Evolutionary conservation across 2,888 invertebrate species (phyloP).

Genomic region (Pseudococcus viburni): DNA sequence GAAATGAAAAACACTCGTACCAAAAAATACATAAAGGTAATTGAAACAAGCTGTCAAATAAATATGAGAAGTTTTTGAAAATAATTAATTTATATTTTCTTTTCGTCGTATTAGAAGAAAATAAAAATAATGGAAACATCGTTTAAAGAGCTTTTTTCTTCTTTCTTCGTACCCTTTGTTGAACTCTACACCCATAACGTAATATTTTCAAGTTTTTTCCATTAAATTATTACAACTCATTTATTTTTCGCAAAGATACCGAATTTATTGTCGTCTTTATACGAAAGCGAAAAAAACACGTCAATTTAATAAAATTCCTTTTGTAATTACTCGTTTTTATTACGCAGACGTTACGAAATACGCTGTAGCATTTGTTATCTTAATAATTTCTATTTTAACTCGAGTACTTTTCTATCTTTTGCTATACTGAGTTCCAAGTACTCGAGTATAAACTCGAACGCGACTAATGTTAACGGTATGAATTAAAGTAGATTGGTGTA

Average conservation of each 20-base stretch:
- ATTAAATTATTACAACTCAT: constrained; percentile 54
- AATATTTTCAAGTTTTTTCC: constrained; percentile 45
- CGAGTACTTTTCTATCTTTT: constrained; percentile 41
- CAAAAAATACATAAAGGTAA: neutral
- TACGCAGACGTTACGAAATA: neutral
- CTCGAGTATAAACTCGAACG: neutral
- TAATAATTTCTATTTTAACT: constrained; percentile 37
- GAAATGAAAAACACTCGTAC: no score
- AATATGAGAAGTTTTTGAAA: constrained; percentile 38
- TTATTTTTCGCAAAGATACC: constrained; percentile 31
- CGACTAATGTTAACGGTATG: constrained; percentile 25
- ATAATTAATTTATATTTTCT: constrained; percentile 44
- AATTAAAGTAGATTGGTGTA: constrained; percentile 35
- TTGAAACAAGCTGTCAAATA: constrained; percentile 51
- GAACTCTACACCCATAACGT: neutral
- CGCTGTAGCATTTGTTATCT: constrained; percentile 25
- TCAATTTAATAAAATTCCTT: constrained; percentile 42
- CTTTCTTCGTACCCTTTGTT: neutral
- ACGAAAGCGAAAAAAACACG: constrained; percentile 3
- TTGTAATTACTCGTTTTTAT: constrained; percentile 50
- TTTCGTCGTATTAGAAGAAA: neutral
- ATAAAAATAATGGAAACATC: constrained; percentile 23
- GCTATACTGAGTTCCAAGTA: neutral
- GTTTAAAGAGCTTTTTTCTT: constrained; percentile 8
- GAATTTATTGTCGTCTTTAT: constrained; percentile 27